Base-by-base conservation (phyloP, 1,140 invertebrate species). In the Epicauta chinensis region DNA sequence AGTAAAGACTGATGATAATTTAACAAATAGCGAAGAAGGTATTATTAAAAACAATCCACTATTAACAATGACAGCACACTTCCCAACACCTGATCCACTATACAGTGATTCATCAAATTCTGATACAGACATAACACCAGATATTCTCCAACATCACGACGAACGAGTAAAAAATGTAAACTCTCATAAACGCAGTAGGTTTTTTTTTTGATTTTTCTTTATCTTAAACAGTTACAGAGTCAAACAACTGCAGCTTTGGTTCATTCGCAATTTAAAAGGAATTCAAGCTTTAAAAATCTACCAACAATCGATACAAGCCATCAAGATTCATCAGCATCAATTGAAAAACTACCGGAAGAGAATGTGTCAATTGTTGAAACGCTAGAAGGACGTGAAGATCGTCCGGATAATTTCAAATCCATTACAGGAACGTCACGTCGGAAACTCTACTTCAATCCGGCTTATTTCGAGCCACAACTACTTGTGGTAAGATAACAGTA, bases 401-500 rank as follows among this genome's bases (percentile, higher is more conserved):
- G 73, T 40, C 68, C 81, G 43, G 81, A 83, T 58, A 77, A 77
- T 40, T 69, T 82, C 2, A 70, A 78, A 55, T 77, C 80, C 39
- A 81, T 85, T 52, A 75, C 32, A 12, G 78, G 77, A 57, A 74
- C 73, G 7, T 80, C 83, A 6, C 74, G 87, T 45, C 80, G 84
- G 51, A 91, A 91, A 62, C 73, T 91, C 0, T 91, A 91, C 63
- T 91, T 93, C 59, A 91, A 91, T 70, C 89, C 89, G 1, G 86
- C 88, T 2, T 91, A 90, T 64, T 91, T 93, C 63, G 89, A 93
- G 64, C 85, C 86, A 34, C 87, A 92, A 63, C 64, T 91, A 16
- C 73, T 93, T 60, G 70, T 84, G 72, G 89, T 91, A 76, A 78
- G 77, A 73, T 13, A n/a, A 29, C 11, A 39, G 17, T 42, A 17